A percentile compares a stretch with the other conserved stretches of the same genome.
Evolutionary conservation across 1,140 invertebrate species (phyloP).

Genomic region (Zophobas atratus): DNA sequence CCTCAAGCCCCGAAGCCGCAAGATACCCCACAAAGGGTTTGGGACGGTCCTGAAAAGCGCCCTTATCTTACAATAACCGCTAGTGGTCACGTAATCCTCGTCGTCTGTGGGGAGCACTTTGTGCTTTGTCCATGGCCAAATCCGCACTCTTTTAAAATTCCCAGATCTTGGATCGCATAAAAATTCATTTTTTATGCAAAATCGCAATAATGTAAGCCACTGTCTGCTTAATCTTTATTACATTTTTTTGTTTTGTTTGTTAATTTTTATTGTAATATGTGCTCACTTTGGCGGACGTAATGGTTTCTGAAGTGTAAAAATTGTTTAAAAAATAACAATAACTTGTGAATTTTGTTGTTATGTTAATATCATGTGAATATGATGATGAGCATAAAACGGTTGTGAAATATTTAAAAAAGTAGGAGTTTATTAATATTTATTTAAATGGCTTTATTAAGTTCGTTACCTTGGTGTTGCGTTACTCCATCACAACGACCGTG

Average conservation of each 20-base stretch:
- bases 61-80: not conserved
- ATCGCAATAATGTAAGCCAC: too few relatives aligned
- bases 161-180: too few relatives aligned
- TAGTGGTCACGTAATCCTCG: not conserved
- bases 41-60: not conserved
- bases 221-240: not conserved
- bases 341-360: constrained; percentile 8
- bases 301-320: constrained; percentile 21
- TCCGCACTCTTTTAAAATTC: too few relatives aligned
- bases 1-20: not conserved
- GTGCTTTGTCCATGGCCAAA: too few relatives aligned
- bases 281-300: constrained; percentile 1
- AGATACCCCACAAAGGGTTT: not conserved
- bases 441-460: constrained; percentile 13
- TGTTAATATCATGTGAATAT: constrained; percentile 34
- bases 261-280: constrained; percentile 6
- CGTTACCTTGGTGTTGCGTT: constrained; percentile 13
- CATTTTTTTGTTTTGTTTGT: constrained; percentile 5
- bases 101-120: not conserved
- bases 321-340: constrained; percentile 21
- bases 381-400: constrained; percentile 8
- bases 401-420: constrained; percentile 22
- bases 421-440: constrained; percentile 12
- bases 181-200: too few relatives aligned
- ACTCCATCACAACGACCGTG: constrained; percentile 8